Conservation (phyloP, 2,888 invertebrate genomes). For the Stenoptilia bipunctidactyla region DNA sequence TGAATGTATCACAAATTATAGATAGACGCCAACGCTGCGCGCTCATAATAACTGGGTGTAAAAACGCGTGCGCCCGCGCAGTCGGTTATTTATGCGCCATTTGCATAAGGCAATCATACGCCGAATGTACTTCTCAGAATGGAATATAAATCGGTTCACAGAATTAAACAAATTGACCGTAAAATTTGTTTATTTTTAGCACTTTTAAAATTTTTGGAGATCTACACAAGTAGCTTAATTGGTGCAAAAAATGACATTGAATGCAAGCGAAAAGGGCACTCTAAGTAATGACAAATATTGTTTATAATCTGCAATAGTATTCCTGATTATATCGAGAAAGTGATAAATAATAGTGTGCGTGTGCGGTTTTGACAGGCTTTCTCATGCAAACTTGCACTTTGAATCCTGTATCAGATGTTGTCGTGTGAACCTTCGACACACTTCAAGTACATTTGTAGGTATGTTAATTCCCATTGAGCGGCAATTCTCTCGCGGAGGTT, state of each 20-base stretch:
- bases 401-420: slow-evolving; percentile 24
- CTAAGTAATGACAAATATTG: too few relatives aligned
- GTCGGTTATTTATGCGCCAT: slow-evolving; percentile 19
- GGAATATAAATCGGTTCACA: background rate
- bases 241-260: too few relatives aligned
- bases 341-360: too few relatives aligned
- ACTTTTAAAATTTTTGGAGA: too few relatives aligned
- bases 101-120: slow-evolving; percentile 9
- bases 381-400: background rate
- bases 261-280: too few relatives aligned
- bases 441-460: too few relatives aligned
- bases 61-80: slow-evolving; percentile 17
- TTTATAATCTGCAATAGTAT: too few relatives aligned
- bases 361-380: background rate
- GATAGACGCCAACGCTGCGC: slow-evolving; percentile 13
- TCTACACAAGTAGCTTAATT: too few relatives aligned
- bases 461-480: too few relatives aligned
- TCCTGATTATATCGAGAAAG: too few relatives aligned
- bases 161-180: background rate
- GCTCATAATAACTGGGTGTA: slow-evolving; percentile 19
- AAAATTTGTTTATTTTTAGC: too few relatives aligned
- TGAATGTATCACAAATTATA: slow-evolving; percentile 26
- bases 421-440: slow-evolving; percentile 12
- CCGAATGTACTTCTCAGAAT: slow-evolving; percentile 4
- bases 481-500: too few relatives aligned